Evolutionary conservation across 2,797 vertebrate genomes (phyloP).

Genomic region (Chloroceryle inda): DNA sequence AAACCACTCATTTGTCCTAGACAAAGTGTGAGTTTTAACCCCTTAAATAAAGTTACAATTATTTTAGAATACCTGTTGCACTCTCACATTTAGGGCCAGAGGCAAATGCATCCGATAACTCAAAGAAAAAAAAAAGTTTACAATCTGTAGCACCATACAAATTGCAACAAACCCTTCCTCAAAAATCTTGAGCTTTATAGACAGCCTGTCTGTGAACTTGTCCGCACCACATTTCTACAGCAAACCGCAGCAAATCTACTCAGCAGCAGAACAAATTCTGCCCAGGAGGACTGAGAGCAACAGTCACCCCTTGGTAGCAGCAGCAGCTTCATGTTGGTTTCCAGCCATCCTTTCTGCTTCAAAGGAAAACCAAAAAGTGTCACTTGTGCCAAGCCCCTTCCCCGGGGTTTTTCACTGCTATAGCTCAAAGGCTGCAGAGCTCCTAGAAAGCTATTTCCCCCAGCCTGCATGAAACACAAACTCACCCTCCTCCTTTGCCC

Average conservation of each 20-base stretch:
- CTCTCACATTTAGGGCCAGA: background rate
- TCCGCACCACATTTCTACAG: background rate
- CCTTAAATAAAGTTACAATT: background rate
- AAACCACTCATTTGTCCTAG: background rate
- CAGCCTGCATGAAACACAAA: rapidly evolving
- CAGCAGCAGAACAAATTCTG: background rate
- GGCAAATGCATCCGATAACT: background rate
- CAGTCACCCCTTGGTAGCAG: background rate
- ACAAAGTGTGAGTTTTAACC: background rate
- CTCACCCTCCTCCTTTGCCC: background rate
- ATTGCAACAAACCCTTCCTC: rapidly evolving
- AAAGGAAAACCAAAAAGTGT: background rate
- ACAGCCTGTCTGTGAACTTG: background rate
- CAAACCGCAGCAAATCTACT: background rate
- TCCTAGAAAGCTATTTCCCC: rapidly evolving
- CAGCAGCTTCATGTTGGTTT: rapidly evolving
- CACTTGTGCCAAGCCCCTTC: background rate
- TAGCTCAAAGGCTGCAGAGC: background rate
- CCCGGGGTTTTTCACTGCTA: rapidly evolving
- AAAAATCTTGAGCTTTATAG: background rate
- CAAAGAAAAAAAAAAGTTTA: background rate
- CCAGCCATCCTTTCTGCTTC: background rate
- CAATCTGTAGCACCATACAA: background rate
- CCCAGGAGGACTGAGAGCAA: background rate
- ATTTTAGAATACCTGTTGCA: background rate